These are phyloP conservation scores for Leptestheria dahalacensis DNA, from an alignment of 1,140 invertebrate genomes.

Conservation along the genomic window DNA sequence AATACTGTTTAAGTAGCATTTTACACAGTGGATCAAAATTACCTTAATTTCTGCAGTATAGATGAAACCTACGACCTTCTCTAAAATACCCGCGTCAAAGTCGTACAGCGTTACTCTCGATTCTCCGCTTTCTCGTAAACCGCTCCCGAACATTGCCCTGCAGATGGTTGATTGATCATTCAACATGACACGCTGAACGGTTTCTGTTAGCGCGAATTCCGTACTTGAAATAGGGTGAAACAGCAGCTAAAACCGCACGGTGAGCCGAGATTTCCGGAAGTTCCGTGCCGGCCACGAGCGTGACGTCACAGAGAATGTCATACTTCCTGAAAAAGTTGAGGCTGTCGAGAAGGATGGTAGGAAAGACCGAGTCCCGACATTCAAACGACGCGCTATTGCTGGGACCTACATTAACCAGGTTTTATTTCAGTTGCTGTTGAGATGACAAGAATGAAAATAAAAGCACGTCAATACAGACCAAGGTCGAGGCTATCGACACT, in stretches of 20 bases:
- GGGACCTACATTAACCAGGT: no score
- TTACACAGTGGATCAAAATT: background rate
- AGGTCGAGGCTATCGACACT: background rate
- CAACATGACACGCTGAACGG: no score
- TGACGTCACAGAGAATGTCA: slow-evolving; percentile 23
- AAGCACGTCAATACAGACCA: no score
- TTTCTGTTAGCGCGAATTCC: no score
- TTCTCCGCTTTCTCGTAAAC: slow-evolving; percentile 33
- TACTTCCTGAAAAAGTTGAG: slow-evolving; percentile 21
- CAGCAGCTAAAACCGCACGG: slow-evolving; percentile 40
- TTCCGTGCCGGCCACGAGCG: slow-evolving; percentile 17
- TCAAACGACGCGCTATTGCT: no score
- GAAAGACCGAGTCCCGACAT: slow-evolving; percentile 3
- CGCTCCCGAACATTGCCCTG: slow-evolving; percentile 25
- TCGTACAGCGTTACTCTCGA: slow-evolving; percentile 36
- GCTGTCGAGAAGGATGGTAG: slow-evolving; percentile 15
- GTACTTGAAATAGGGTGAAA: slow-evolving; percentile 40
- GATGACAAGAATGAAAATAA: no score
- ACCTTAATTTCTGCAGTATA: slow-evolving; percentile 32
- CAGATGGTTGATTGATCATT: background rate
- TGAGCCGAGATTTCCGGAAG: slow-evolving; percentile 38
- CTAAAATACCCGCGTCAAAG: slow-evolving; percentile 35
- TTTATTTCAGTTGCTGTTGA: no score
- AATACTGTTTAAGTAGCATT: background rate
- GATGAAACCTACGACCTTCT: slow-evolving; percentile 38